Evolutionary conservation across 2,113 vertebrate species (phyloP).

Genomic region (Pomatorhinus ruficollis): DNA sequence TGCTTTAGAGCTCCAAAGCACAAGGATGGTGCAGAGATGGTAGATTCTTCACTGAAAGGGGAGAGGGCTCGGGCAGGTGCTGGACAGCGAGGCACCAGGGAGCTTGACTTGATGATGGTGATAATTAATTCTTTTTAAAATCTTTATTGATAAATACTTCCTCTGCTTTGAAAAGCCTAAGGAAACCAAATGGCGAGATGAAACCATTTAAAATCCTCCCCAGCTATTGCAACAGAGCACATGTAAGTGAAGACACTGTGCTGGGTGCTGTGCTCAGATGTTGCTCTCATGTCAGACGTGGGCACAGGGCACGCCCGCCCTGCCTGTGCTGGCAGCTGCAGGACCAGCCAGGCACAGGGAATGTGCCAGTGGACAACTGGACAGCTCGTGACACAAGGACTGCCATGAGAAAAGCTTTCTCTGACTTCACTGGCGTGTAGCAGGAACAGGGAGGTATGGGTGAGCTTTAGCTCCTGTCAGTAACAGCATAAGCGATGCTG

Average conservation of each 20-base stretch:
- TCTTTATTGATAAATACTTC: conserved; percentile 68
- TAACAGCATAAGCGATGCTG: not conserved
- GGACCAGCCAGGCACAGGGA: not conserved
- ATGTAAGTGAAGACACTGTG: not conserved
- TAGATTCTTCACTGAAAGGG: not conserved
- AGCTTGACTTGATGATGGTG: conserved; percentile 59
- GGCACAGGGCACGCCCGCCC: not conserved
- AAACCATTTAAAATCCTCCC: not conserved
- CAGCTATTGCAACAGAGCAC: conserved; percentile 24
- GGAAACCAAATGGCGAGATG: not conserved
- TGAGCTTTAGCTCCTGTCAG: not conserved
- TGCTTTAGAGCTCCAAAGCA: conserved; percentile 3
- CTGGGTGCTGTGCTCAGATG: conserved; percentile 35
- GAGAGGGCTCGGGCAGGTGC: not conserved
- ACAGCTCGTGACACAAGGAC: rapidly evolving
- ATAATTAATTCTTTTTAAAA: conserved; percentile 77
- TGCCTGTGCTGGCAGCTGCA: not conserved
- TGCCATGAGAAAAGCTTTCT: not conserved
- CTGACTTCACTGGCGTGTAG: not conserved
- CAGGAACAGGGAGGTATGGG: not conserved
- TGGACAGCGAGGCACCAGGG: not conserved
- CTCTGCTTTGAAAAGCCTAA: conserved; percentile 57
- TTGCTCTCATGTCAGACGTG: not conserved
- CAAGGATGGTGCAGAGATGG: not conserved
- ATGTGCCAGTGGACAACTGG: not conserved